These are phyloP conservation scores for Ischnus inquisitorius DNA, from an alignment of 2,888 invertebrate genomes.

Conservation along the genomic window DNA sequence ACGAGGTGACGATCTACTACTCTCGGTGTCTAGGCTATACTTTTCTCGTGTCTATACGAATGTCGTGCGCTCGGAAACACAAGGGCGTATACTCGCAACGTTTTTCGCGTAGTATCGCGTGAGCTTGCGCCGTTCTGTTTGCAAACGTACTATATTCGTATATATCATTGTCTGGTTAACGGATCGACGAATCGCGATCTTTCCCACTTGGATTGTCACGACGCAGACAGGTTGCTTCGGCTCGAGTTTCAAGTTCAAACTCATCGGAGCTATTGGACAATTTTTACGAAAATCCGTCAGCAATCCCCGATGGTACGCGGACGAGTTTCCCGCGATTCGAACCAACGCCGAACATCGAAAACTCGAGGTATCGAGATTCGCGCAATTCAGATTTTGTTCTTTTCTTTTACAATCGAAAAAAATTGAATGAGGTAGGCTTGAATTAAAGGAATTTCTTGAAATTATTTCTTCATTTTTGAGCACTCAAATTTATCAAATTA, in stretches of 20 bases:
- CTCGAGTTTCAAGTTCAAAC: conserved; percentile 59
- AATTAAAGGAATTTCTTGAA: no score
- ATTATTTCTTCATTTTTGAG: no score
- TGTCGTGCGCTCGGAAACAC: background rate
- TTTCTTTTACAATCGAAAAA: no score
- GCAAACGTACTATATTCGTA: background rate
- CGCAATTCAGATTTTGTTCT: background rate
- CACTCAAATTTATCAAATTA: no score
- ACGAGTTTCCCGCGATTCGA: conserved; percentile 69
- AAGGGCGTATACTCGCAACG: no score
- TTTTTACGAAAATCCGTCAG: conserved; percentile 64
- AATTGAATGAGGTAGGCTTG: no score
- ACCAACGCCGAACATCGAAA: conserved; percentile 66
- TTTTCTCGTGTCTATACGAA: conserved; percentile 1
- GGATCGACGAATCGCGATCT: conserved; percentile 9
- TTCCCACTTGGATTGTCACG: background rate
- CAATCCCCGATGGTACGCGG: conserved; percentile 70
- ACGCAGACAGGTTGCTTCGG: conserved; percentile 67
- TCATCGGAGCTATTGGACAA: conserved; percentile 76
- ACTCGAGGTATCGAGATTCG: conserved; percentile 71
- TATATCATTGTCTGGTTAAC: conserved; percentile 18
- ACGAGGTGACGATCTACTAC: conserved; percentile 61
- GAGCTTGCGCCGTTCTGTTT: background rate
- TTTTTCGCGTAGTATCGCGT: no score
- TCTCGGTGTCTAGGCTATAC: background rate